These are phyloP conservation scores for Allophyes oxyacanthae DNA, from an alignment of 2,888 invertebrate species.

Conservation along the genomic window DNA sequence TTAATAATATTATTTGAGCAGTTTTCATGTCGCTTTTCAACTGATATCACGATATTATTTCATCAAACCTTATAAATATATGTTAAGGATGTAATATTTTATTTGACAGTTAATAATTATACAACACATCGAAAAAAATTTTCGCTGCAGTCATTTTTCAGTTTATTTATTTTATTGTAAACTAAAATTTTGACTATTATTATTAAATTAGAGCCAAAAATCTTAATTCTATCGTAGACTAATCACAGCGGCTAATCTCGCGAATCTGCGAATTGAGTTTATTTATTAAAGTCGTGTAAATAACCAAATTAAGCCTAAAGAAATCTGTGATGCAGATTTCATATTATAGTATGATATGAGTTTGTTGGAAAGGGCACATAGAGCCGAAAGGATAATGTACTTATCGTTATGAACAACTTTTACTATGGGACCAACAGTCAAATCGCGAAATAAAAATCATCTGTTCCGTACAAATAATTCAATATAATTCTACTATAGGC, in stretches of 20 bases:
- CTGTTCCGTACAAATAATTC: too few relatives aligned
- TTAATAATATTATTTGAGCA: too few relatives aligned
- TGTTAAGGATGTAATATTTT: neutral
- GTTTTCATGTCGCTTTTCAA: neutral
- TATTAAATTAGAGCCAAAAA: constrained; percentile 38
- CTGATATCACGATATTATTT: constrained; percentile 4
- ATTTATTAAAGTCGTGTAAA: constrained; percentile 33
- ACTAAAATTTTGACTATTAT: constrained; percentile 48
- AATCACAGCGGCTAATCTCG: constrained; percentile 17
- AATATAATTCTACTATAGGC: too few relatives aligned
- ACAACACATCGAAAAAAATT: neutral
- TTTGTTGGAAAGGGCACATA: too few relatives aligned
- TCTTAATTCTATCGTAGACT: constrained; percentile 15
- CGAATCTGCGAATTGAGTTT: constrained; percentile 14
- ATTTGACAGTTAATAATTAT: neutral
- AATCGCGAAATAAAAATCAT: too few relatives aligned
- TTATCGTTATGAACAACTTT: too few relatives aligned
- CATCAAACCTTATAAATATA: neutral
- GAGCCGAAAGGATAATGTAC: too few relatives aligned
- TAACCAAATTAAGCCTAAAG: constrained; percentile 39
- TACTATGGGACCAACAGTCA: too few relatives aligned
- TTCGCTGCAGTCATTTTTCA: constrained; percentile 44
- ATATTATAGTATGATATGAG: constrained; percentile 11
- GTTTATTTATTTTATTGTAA: constrained; percentile 49
- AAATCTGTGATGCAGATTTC: constrained; percentile 49